Evolutionary conservation across 2,797 vertebrate genomes (phyloP), one percentile per base, ranked within the genome.

Genomic region (Rhynchonycteris naso): DNA sequence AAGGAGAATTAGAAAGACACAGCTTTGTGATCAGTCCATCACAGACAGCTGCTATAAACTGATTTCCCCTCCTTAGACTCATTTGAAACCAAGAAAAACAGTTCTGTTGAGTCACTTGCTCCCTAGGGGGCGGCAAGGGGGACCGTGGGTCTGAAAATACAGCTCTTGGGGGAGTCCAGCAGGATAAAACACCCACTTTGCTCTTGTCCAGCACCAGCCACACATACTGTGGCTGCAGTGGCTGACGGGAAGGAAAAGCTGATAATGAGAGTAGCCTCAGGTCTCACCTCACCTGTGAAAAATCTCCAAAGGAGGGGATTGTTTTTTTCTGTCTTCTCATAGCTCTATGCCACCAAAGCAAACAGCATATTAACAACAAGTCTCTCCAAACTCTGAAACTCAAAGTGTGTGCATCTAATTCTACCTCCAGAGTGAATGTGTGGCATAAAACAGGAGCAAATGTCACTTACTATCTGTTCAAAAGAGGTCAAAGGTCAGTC

Each of bases 31-130:
- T 94, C 38, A 30, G 90, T 66, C 71, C 85, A 87, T 90, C 68
- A 56, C 63, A 97, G 80, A 91, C 0, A 1, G 58, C 65, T 94
- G 91, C 19, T 82, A 93, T 89, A 88, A 93, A 96, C 79, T 92
- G 88, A 94, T 89, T 97, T 97, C 94, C 95, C 92, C 93, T 96
- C 68, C 75, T 86, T 24, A 95, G 71, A 92, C 68, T 96, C 78
- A 96, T 94, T 38, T 85, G 92, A 93, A 52, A 95, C 71, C 72
- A 80, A 96, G 63, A 92, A 96, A 96, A 94, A 95, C 56, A 92
- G 82, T 95, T 94, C 86, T 97, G 69, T 95, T 97, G 96, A 97
- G 90, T 97, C 95, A 97, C 85, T 95, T 91, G 90, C 88, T 96
- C 88, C 95, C 88, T n/a, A 35, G 22, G 38, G 75, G 72, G 21